phyloP scores from a whole-genome alignment of 2,888 invertebrate species.

The Lypha dubia region DNA sequence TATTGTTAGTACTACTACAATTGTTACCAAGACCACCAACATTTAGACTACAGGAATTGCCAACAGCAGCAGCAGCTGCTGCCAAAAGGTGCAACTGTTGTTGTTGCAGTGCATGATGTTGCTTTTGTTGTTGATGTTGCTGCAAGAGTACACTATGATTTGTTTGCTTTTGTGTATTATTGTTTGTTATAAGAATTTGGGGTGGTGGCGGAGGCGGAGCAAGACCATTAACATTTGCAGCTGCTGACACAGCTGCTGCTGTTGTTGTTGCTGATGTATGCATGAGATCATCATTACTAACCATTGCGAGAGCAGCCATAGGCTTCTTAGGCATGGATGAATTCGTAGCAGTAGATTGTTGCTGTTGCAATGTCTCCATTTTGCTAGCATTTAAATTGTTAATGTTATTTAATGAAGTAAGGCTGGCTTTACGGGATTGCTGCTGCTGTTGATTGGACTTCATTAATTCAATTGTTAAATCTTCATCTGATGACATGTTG shows the following conservation, averaged over 20 bases:
- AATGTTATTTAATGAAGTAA: constrained; percentile 53
- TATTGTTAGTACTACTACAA: constrained; percentile 55
- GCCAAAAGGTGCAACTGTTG: constrained; percentile 79
- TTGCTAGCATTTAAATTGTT: constrained; percentile 50
- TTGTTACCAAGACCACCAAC: constrained; percentile 34
- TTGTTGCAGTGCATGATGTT: constrained; percentile 74
- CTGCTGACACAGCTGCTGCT: constrained; percentile 51
- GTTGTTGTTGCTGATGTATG: constrained; percentile 52
- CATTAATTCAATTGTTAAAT: constrained; percentile 61
- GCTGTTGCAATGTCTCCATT: constrained; percentile 63
- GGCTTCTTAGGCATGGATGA: constrained; percentile 77
- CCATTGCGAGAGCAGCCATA: constrained; percentile 81
- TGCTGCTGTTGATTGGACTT: constrained; percentile 65
- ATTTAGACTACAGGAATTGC: constrained; percentile 65
- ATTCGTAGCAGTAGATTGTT: constrained; percentile 35
- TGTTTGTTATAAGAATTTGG: constrained; percentile 70
- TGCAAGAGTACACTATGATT: constrained; percentile 78
- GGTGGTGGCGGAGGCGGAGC: constrained; percentile 74
- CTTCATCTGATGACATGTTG: constrained; percentile 64
- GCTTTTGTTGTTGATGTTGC: constrained; percentile 75
- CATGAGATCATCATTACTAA: constrained; percentile 80
- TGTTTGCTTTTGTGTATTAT: constrained; percentile 75
- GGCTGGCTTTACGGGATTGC: constrained; percentile 75
- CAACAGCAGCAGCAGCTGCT: constrained; percentile 76
- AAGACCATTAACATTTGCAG: constrained; percentile 64